These are phyloP conservation scores for Paedocypris micromegethes DNA, from an alignment of 2,797 vertebrate genomes.

Conservation along the genomic window DNA sequence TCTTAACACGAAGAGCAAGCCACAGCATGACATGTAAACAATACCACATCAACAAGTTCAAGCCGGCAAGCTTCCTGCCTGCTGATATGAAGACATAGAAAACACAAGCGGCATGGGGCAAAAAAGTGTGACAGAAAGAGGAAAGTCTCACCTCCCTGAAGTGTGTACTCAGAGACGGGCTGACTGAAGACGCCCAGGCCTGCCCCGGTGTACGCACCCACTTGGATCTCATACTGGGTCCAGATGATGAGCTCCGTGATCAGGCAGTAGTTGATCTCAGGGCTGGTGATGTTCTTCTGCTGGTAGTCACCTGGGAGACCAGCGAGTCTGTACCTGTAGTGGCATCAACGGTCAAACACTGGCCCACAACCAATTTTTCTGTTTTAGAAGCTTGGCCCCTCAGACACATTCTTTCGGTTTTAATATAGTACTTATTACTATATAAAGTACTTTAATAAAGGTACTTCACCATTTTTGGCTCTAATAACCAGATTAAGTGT, in stretches of 20 bases:
- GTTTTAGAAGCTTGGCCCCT: conserved; percentile 34
- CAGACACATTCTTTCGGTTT: neutral
- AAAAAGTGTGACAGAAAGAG: conserved; percentile 30
- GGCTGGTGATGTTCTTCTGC: conserved; percentile 89
- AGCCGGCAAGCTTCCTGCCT: conserved; percentile 12
- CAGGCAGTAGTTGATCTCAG: conserved; percentile 93
- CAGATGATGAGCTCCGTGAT: conserved; percentile 93
- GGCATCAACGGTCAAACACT: conserved; percentile 45
- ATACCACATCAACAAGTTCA: conserved; percentile 10
- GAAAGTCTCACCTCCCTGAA: conserved; percentile 86
- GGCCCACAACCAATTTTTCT: conserved; percentile 42
- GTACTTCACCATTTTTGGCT: too few relatives aligned
- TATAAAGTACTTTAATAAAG: too few relatives aligned
- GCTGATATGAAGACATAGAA: conserved; percentile 18
- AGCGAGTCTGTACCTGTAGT: conserved; percentile 84
- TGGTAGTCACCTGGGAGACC: conserved; percentile 90
- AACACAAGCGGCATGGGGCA: neutral
- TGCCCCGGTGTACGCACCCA: conserved; percentile 89
- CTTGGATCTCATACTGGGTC: conserved; percentile 97
- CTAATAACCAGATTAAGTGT: too few relatives aligned
- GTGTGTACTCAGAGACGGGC: conserved; percentile 84
- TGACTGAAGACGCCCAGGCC: conserved; percentile 88
- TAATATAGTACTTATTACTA: too few relatives aligned
- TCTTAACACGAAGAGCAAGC: conserved; percentile 8
- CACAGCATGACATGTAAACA: conserved; percentile 27